Evolutionary conservation across 2,888 invertebrate genomes (phyloP), one percentile per base, ranked within the genome.

Genomic region (Melieria crassipennis): DNA sequence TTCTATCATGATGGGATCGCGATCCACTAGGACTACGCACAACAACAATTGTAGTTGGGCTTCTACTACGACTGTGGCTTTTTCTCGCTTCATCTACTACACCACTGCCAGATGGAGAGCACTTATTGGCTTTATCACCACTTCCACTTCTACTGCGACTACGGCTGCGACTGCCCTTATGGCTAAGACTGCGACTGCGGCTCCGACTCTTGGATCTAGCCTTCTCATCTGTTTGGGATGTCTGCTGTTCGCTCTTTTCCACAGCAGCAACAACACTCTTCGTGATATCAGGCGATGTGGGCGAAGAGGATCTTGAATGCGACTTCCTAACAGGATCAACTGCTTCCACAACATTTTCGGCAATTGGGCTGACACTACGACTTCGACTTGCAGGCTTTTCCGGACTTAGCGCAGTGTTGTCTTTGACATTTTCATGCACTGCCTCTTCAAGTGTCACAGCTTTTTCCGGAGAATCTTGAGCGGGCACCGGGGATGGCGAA

Each of bases 41-140:
- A 68, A 13, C 9, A 46, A 30, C 81, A 83, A 75, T 79, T 79
- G 69, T 66, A 72, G 71, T 71, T 71, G 72, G 78, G 80, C 71
- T 70, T 7, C 79, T 78, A 70, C 83, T 83, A 42, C 79, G 82
- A 7, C 84, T 85, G 55, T 81, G 79, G 46, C 73, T 79, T 3
- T 75, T 70, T 10, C 71, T 75, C 61, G 74, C 70, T 43, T 83
- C 79, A 42, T 82, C 83, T 48, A 61, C 63, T n/a, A 68, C 67
- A 46, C 66, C 66, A 58, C 50, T 11, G 11, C 30, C 30, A 30
- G 30, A 30, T 30, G 30, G 30, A 30, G 30, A 30, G 30, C 30
- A 30, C 30, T 30, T 30, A 30, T 30, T 30, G 30, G 30, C 30
- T 30, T 30, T 30, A 30, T 2, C 30, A 30, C 1, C 30, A 42